These are phyloP conservation scores for Pandemis cinnamomeana DNA, from an alignment of 2,888 invertebrate species.

Conservation along the genomic window DNA sequence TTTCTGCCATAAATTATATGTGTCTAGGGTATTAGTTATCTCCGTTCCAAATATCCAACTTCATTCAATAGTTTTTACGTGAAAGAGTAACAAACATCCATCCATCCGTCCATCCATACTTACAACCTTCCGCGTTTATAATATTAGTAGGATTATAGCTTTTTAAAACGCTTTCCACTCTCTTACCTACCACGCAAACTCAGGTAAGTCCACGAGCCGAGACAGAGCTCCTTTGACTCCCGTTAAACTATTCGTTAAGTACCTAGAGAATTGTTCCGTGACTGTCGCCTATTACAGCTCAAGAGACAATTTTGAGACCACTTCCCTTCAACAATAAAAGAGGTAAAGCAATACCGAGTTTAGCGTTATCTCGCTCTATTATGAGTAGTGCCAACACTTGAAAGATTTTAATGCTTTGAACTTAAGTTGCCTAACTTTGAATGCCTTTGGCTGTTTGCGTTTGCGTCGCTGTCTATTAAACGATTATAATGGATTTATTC, in stretches of 20 bases:
- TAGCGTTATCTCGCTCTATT: slow-evolving; percentile 43
- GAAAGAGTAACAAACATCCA: too few relatives aligned
- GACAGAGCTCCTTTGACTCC: slow-evolving; percentile 53
- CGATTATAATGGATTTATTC: not conserved
- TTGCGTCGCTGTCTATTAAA: not conserved
- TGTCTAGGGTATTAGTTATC: too few relatives aligned
- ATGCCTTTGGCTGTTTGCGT: slow-evolving; percentile 15
- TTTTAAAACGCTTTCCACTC: not conserved
- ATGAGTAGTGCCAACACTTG: slow-evolving; percentile 29
- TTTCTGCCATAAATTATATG: too few relatives aligned
- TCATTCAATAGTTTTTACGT: too few relatives aligned
- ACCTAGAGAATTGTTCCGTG: slow-evolving; percentile 54
- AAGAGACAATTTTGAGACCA: slow-evolving; percentile 56
- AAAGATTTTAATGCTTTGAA: slow-evolving; percentile 39
- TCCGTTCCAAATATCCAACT: too few relatives aligned
- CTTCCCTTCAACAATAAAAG: slow-evolving; percentile 52
- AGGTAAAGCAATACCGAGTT: slow-evolving; percentile 43
- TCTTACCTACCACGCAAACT: not conserved
- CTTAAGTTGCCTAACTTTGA: slow-evolving; percentile 13
- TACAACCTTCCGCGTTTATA: too few relatives aligned
- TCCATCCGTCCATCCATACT: too few relatives aligned
- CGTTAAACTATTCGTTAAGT: slow-evolving; percentile 60
- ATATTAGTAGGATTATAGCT: not conserved
- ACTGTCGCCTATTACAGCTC: slow-evolving; percentile 56
- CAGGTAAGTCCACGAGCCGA: slow-evolving; percentile 45